phyloP scores from a whole-genome alignment of 2,113 vertebrate species.

The Varanus salvator region DNA sequence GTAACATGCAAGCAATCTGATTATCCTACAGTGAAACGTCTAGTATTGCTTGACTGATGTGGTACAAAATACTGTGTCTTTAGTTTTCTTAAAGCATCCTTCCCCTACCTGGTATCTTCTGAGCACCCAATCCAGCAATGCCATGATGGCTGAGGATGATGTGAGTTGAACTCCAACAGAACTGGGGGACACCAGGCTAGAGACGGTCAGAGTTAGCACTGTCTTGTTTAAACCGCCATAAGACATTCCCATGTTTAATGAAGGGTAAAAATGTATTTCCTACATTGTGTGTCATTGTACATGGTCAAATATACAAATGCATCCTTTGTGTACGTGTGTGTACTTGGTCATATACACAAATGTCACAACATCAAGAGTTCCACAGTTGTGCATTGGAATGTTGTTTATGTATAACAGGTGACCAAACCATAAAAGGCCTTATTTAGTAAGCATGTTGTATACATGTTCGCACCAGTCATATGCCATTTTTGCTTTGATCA shows the following conservation, averaged over 20 bases:
- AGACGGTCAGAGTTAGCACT: neutral
- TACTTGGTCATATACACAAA: neutral
- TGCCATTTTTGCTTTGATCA: slow-evolving; percentile 43
- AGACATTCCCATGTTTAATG: neutral
- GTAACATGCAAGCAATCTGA: neutral
- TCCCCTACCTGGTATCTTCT: neutral
- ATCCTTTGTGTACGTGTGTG: neutral
- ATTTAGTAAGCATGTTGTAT: slow-evolving; percentile 37
- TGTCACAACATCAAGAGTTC: neutral
- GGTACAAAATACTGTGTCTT: neutral
- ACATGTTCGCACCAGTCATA: slow-evolving; percentile 31
- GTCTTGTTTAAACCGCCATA: neutral
- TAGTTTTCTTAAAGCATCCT: neutral
- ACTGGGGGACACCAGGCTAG: neutral
- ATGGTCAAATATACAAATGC: neutral
- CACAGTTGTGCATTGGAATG: slow-evolving; percentile 20
- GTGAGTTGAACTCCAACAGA: too few species aligned
- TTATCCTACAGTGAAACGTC: neutral
- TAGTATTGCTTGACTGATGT: neutral
- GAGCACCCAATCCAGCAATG: too few species aligned
- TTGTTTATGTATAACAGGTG: slow-evolving; percentile 12
- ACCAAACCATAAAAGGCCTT: slow-evolving; percentile 45
- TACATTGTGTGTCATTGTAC: neutral
- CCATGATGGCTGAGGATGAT: neutral
- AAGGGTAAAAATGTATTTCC: too few species aligned